Conservation (phyloP, 64 coral and sea anemone species). For the Montipora sp. region DNA sequence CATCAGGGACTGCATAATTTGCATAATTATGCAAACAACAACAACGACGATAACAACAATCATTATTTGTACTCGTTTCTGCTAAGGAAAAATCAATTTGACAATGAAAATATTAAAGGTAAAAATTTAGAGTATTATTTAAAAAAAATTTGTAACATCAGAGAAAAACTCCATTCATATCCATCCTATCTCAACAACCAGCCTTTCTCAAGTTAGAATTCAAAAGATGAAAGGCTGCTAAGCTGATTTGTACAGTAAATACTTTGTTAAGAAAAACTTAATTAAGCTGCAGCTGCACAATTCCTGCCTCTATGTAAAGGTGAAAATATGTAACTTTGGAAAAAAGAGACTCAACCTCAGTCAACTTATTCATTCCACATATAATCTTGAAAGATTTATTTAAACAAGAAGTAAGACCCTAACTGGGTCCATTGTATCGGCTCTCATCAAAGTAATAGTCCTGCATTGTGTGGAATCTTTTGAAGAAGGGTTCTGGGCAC, state of each 20-base stretch:
- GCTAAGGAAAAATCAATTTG: too few relatives aligned
- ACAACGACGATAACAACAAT: not conserved
- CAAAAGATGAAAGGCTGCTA: not conserved
- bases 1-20: not conserved
- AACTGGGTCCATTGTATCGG: slow-evolving; percentile 1
- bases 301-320: not conserved
- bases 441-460: slow-evolving; percentile 40
- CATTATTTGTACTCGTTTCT: too few relatives aligned
- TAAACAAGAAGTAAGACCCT: not conserved
- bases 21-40: slow-evolving; percentile 20
- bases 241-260: not conserved
- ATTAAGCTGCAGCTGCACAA: not conserved
- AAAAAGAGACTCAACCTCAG: not conserved
- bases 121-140: not conserved
- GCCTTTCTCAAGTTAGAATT: not conserved
- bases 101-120: too few relatives aligned
- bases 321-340: not conserved
- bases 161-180: not conserved
- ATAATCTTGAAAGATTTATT: not conserved
- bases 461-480: slow-evolving; percentile 35
- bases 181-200: not conserved
- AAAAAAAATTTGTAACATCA: not conserved
- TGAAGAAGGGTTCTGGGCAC: slow-evolving; percentile 38
- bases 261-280: not conserved
- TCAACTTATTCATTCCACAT: not conserved